phyloP scores from a whole-genome alignment of 2,113 vertebrate species.

The Pterophyllum scalare region DNA sequence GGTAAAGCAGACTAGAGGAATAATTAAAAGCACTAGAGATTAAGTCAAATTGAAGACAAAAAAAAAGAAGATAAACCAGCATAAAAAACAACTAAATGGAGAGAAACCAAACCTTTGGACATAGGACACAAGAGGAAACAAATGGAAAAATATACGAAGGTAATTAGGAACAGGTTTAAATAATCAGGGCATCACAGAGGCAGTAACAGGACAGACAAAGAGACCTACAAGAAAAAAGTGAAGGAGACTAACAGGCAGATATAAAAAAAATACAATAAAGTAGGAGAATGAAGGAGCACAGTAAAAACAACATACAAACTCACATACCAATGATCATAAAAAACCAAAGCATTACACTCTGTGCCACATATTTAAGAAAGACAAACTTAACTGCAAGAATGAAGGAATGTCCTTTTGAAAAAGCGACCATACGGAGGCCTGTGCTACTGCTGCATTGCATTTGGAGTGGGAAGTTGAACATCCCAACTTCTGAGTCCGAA shows the following conservation, averaged over 20 bases:
- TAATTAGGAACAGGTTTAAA: neutral
- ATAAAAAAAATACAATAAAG: neutral
- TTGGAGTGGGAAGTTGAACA: neutral
- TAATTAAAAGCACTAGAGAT: neutral
- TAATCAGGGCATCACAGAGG: neutral
- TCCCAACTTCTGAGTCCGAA: neutral
- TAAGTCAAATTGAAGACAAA: neutral
- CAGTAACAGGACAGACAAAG: neutral
- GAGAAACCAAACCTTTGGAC: neutral
- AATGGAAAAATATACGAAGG: neutral
- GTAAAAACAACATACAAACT: rapidly evolving
- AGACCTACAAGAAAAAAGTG: neutral
- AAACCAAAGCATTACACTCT: neutral
- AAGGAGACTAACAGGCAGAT: neutral
- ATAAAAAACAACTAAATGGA: neutral
- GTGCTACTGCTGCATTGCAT: neutral
- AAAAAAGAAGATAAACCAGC: neutral
- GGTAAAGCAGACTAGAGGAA: neutral
- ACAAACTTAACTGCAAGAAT: neutral
- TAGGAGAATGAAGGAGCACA: neutral
- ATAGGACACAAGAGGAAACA: neutral
- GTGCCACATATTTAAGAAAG: neutral
- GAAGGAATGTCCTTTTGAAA: neutral
- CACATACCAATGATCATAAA: neutral
- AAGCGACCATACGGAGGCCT: neutral